These are phyloP conservation scores for Acestrorhynchus altus DNA, from an alignment of 2,797 vertebrate species.

Conservation along the genomic window DNA sequence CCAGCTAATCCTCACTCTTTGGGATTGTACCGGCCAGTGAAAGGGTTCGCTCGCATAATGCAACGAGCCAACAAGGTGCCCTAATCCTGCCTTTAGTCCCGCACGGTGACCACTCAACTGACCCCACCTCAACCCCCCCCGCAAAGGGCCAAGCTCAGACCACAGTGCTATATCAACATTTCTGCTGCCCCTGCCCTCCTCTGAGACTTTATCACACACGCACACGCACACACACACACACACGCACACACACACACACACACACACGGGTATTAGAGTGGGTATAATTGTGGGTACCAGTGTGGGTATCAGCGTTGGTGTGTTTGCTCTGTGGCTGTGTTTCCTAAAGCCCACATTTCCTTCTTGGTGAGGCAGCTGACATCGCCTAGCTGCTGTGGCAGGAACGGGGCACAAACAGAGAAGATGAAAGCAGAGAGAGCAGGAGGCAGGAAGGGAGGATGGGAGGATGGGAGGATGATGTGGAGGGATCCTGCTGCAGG, in stretches of 20 bases:
- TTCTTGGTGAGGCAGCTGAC: conserved; percentile 54
- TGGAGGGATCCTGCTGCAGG: conserved; percentile 72
- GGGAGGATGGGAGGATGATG: conserved; percentile 56
- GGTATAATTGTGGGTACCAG: too few species aligned
- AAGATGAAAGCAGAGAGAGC: conserved; percentile 75
- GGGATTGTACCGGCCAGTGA: conserved; percentile 53
- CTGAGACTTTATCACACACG: too few species aligned
- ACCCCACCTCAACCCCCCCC: neutral
- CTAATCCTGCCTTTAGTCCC: conserved; percentile 65
- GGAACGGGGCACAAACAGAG: conserved; percentile 63
- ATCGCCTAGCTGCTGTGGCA: conserved; percentile 37
- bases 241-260: too few species aligned
- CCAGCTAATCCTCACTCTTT: conserved; percentile 64
- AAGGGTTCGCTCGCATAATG: conserved; percentile 55
- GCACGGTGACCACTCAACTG: conserved; percentile 34
- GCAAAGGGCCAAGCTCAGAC: neutral
- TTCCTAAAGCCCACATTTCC: conserved; percentile 22
- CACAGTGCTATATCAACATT: too few species aligned
- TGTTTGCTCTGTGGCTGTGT: neutral
- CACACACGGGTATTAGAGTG: too few species aligned
- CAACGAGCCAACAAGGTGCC: conserved; percentile 46
- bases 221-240: too few species aligned
- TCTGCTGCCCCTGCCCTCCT: neutral
- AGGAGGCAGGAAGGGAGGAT: conserved; percentile 61
- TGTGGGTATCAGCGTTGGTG: neutral